phyloP scores from a whole-genome alignment of 2,797 vertebrate species.

The Luscinia luscinia region DNA sequence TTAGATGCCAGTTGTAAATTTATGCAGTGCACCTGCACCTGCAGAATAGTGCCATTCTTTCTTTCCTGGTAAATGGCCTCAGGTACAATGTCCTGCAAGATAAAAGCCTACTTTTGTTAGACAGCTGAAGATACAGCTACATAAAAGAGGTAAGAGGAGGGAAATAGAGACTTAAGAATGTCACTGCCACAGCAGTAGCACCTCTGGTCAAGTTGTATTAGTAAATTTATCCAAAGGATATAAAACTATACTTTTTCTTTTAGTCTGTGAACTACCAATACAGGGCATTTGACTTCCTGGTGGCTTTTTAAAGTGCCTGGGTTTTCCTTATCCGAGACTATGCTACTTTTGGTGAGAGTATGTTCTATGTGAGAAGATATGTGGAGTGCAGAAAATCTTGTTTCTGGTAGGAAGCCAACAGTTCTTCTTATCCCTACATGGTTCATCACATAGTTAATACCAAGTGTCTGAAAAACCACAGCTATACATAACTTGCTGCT shows the following conservation, averaged over 20 bases:
- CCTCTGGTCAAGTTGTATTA: not conserved
- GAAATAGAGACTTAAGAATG: not conserved
- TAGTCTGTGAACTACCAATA: not conserved
- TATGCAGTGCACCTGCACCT: not conserved
- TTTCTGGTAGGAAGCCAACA: not conserved
- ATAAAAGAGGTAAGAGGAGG: not conserved
- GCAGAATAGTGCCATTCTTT: constrained; percentile 9
- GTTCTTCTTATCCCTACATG: not conserved
- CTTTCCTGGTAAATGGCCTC: constrained; percentile 37
- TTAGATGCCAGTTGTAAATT: constrained; percentile 57
- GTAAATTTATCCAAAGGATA: not conserved
- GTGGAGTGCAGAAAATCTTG: not conserved
- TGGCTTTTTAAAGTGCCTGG: not conserved
- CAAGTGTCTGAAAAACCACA: not conserved
- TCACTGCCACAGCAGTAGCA: not conserved
- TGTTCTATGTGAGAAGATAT: not conserved
- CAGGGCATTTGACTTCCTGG: not conserved
- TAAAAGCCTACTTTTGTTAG: constrained; percentile 27
- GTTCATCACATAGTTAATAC: not conserved
- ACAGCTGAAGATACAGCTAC: not conserved
- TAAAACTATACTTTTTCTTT: not conserved
- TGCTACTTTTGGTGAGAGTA: not conserved
- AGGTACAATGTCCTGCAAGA: not conserved
- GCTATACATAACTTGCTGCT: not conserved
- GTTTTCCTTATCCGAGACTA: not conserved